phyloP scores from a whole-genome alignment of 2,797 vertebrate genomes.

The Coccyzus lansbergi region DNA sequence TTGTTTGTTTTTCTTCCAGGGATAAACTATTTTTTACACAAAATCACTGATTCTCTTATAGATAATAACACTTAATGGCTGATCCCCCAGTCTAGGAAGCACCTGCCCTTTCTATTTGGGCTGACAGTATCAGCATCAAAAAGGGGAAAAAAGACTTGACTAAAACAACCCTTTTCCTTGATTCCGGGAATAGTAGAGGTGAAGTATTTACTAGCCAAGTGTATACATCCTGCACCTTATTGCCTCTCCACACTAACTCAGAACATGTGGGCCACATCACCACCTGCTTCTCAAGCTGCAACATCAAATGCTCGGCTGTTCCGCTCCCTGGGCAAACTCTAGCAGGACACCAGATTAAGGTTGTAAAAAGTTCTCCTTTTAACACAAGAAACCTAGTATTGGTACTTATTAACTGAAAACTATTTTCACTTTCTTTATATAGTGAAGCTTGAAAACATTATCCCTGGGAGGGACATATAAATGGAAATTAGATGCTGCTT shows the following conservation, averaged over 20 bases:
- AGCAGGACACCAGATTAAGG: background rate
- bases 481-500: conserved; percentile 1
- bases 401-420: background rate
- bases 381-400: background rate
- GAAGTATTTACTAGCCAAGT: background rate
- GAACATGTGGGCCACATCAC: background rate
- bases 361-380: conserved; percentile 1
- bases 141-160: background rate
- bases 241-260: background rate
- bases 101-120: background rate
- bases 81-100: background rate
- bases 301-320: background rate
- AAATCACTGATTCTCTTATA: background rate
- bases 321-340: background rate
- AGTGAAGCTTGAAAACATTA: background rate
- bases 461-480: background rate
- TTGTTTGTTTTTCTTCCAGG: no score
- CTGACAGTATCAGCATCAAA: background rate
- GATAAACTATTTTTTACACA: background rate
- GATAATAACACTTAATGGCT: background rate
- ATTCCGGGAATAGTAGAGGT: background rate
- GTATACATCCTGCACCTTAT: background rate
- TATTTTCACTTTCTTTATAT: conserved; percentile 29
- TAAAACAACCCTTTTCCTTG: background rate
- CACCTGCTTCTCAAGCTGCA: background rate